phyloP scores from a whole-genome alignment of 1,140 invertebrate genomes.

The Fopius arisanus region DNA sequence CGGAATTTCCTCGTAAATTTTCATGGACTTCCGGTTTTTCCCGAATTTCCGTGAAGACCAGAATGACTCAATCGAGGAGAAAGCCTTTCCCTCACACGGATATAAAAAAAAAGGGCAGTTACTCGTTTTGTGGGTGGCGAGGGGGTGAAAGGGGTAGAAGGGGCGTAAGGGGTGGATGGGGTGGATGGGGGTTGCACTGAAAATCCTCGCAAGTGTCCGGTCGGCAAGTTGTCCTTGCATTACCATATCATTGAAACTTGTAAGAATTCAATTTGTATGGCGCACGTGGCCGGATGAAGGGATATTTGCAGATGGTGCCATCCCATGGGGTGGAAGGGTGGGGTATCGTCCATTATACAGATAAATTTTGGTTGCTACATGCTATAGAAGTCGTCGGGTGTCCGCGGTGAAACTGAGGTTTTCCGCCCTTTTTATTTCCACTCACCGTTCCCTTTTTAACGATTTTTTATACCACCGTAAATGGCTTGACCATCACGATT shows the following conservation, averaged over 20 bases:
- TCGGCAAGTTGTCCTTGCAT: slow-evolving; percentile 41
- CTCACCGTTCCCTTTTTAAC: not conserved
- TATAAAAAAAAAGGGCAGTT: no score
- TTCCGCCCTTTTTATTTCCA: not conserved
- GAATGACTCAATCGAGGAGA: no score
- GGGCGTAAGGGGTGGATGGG: not conserved
- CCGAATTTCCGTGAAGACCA: not conserved
- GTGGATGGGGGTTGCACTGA: not conserved
- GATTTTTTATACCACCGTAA: slow-evolving; percentile 25
- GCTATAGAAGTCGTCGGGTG: slow-evolving; percentile 1
- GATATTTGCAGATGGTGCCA: slow-evolving; percentile 44
- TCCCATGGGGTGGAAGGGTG: slow-evolving; percentile 22
- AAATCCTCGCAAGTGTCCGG: slow-evolving; percentile 36
- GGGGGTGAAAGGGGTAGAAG: not conserved
- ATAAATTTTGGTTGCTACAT: slow-evolving; percentile 36
- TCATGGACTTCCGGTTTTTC: no score
- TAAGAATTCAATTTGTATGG: slow-evolving; percentile 46
- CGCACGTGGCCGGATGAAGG: slow-evolving; percentile 43
- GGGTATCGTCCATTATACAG: slow-evolving; percentile 40
- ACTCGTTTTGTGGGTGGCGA: no score
- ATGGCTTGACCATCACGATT: slow-evolving; percentile 30
- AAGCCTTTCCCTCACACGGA: no score
- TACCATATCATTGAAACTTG: slow-evolving; percentile 46
- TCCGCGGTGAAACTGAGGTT: slow-evolving; percentile 8
- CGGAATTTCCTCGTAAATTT: no score